Evolutionary conservation across 2,113 vertebrate species (phyloP).

Genomic region (Neomonachus schauinslandi): DNA sequence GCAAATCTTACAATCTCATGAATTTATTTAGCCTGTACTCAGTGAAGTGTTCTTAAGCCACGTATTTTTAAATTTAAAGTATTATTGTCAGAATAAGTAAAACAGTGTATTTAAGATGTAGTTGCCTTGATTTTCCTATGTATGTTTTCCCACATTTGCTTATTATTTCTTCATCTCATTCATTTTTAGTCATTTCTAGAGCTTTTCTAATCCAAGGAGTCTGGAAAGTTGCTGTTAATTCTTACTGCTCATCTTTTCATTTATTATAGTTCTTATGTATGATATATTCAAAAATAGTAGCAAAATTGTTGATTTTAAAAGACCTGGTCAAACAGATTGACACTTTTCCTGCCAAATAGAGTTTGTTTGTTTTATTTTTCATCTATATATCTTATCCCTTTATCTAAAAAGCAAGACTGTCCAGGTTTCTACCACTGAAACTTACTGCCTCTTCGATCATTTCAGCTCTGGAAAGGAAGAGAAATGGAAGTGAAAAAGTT

Average conservation of each 20-base stretch:
- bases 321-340: not conserved
- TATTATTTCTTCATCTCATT: constrained; percentile 56
- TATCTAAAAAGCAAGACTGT: constrained; percentile 31
- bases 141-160: not conserved
- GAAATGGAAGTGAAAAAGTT: constrained; percentile 84
- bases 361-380: constrained; percentile 58
- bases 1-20: not conserved
- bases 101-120: not conserved
- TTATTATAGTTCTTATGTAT: constrained; percentile 39
- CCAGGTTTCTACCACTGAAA: constrained; percentile 61
- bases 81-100: not conserved
- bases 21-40: not conserved
- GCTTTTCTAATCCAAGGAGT: constrained; percentile 35
- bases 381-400: constrained; percentile 48
- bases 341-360: not conserved
- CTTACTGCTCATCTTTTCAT: constrained; percentile 46
- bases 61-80: not conserved
- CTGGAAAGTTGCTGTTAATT: constrained; percentile 39
- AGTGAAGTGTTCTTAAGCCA: not conserved
- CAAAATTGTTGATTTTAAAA: constrained; percentile 5
- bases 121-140: not conserved
- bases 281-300: not conserved
- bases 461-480: constrained; percentile 82
- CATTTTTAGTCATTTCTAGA: constrained; percentile 59
- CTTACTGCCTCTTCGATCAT: constrained; percentile 74